Base-by-base conservation (phyloP, 2,888 invertebrate species). In the Fabriciana adippe region DNA sequence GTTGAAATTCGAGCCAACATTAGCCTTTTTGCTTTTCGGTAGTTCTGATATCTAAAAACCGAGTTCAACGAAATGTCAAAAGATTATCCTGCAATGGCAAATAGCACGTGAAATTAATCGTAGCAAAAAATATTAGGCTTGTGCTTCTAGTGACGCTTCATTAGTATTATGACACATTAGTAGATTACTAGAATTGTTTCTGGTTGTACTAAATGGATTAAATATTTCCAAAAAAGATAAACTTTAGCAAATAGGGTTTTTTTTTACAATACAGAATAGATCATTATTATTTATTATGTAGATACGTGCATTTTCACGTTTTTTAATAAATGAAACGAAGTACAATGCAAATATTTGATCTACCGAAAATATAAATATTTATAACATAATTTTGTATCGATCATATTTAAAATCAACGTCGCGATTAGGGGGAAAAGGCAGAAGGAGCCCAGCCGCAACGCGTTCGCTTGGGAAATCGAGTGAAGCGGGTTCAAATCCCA, bases 61-160 rank as follows among this genome's bases (percentile, higher is more conserved):
- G 74, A 86, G 79, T 89, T 88, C 89, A 85, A 70, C 79, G 90
- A 89, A 90, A 83, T 78, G 78, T 81, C 80, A 79, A 76, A 75
- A 81, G 81, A 83, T 74, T 74, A 75, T 84, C 83, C 80, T 75
- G 71, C 18, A 51, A 76, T 72, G 71, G 83, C 78, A 84, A 89
- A 88, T 86, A 78, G 79, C 69, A 80, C 85, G 86, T 89, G 84
- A 88, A 90, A 90, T 89, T 79, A 72, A 62, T 48, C 68, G 51
- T 16, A 14, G 15, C n/a, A 60, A 60, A 31, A 50, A 16, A 3
- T 18, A 13, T 3, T n/a, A 51, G 13, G n/a, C 48, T 79, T 71
- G 78, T 86, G 86, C 6, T 79, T 69, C 78, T 86, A 87, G 88
- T 89, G 88, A 74, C 77, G 80, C 79, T 81, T 82, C 80, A 59